A percentile compares a stretch with the other conserved stretches of the same genome.
phyloP scores from a whole-genome alignment of 2,888 invertebrate genomes.

The Quadroppia sp. region DNA sequence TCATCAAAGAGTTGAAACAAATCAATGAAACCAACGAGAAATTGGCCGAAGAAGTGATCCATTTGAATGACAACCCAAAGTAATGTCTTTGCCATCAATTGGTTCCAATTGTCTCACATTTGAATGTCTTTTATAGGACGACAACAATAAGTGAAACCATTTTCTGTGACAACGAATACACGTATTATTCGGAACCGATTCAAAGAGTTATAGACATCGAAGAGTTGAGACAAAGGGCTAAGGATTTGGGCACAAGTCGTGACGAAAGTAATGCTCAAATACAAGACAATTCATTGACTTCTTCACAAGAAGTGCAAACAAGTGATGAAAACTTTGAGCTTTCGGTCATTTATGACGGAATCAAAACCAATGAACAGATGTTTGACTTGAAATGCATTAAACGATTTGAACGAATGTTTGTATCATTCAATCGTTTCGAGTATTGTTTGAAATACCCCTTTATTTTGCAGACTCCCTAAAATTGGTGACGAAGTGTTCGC shows the following conservation, averaged over 20 bases:
- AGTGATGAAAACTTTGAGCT: neutral
- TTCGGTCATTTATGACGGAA: neutral
- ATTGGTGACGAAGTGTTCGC: neutral
- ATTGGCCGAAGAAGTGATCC: neutral
- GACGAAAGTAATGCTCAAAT: neutral
- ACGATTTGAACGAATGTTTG: neutral
- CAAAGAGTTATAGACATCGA: constrained; percentile 26
- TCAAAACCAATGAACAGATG: neutral
- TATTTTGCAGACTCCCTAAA: neutral
- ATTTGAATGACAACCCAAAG: neutral
- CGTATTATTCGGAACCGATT: constrained; percentile 24
- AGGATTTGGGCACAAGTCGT: too few species aligned
- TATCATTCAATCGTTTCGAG: neutral
- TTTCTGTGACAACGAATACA: constrained; percentile 22
- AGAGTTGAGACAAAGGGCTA: neutral
- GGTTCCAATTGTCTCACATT: neutral
- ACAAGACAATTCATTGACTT: too few species aligned
- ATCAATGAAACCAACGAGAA: neutral
- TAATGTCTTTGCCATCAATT: neutral
- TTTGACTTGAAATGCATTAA: neutral
- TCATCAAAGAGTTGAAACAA: neutral
- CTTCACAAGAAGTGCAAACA: neutral
- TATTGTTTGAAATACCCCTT: neutral
- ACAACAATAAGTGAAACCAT: neutral
- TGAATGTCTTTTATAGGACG: constrained; percentile 1